Evolutionary conservation across 2,888 invertebrate genomes (phyloP), one percentile per base, ranked within the genome.

Genomic region (Tiliacea citrago): DNA sequence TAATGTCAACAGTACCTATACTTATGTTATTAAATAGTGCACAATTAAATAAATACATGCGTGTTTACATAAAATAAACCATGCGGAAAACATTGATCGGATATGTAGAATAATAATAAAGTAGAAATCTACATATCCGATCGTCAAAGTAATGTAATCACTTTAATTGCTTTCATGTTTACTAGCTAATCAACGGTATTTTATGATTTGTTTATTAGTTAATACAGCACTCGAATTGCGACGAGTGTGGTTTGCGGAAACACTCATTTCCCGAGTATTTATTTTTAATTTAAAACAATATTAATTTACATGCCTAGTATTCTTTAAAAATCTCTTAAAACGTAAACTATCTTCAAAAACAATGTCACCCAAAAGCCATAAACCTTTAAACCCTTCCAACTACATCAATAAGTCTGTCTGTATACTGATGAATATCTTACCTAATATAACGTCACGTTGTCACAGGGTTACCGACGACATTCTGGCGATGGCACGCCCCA

Each of bases 401-500:
- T 12, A 45, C 45, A 51, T 65, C 68, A 57, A 68, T 61, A 81
- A 60, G 9, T 61, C 71, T 75, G n/a, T 29, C 63, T 42, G 39
- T 58, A 51, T 60, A 29, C 8, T 49, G 12, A 39, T 49, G 12
- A 39, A 66, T 66, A n/a, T n/a, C 35, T 51, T 60, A 35, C 18
- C 42, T 60, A 69, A 58, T 68, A 18, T 51, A 21, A 2, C 13
- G 58, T 51, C 55, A 63, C 76, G 58, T 84, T 81, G 73, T 83
- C 66, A 13, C 95, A 98, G 99, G 99, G 97, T 99, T 86, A 99
- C 98, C 10, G 98, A 98, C 85, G 98, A 98, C 90, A 98, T 99
- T 86, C 94, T 99, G 89, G 99, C 99, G 91, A 99, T 98, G 98
- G 98, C 98, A 75, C 97, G 99, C 35, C 98, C 98, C 75, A 98